Conservation (phyloP, 2,888 invertebrate species). For the Archips crataeganus region DNA sequence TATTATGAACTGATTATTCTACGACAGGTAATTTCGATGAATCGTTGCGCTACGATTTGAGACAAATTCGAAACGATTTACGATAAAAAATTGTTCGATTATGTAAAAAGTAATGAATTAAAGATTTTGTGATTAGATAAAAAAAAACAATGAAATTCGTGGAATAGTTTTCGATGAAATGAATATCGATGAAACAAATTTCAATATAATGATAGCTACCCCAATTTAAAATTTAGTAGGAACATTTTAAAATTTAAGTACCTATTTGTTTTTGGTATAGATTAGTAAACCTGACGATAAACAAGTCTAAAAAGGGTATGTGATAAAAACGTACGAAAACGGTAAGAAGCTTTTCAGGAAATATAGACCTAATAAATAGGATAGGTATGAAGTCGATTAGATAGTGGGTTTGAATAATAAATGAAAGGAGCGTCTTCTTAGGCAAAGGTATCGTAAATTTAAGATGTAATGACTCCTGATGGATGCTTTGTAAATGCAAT, state of each 20-base stretch:
- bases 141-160: no score
- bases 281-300: background rate
- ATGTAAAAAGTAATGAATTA: no score
- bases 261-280: background rate
- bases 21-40: no score
- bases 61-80: no score
- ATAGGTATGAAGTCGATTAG: constrained; percentile 31
- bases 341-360: constrained; percentile 7
- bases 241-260: background rate
- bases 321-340: constrained; percentile 27
- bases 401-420: constrained; percentile 39
- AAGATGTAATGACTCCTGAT: constrained; percentile 25
- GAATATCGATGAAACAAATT: no score
- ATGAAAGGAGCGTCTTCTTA: constrained; percentile 29
- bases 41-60: no score
- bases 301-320: constrained; percentile 19
- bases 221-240: background rate
- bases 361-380: constrained; percentile 32
- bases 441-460: constrained; percentile 21
- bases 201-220: background rate
- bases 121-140: no score
- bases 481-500: constrained; percentile 17
- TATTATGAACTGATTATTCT: no score
- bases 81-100: no score
- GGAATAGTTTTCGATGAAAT: background rate